phyloP scores from a whole-genome alignment of 2,888 invertebrate species.

The Phengaris arion region DNA sequence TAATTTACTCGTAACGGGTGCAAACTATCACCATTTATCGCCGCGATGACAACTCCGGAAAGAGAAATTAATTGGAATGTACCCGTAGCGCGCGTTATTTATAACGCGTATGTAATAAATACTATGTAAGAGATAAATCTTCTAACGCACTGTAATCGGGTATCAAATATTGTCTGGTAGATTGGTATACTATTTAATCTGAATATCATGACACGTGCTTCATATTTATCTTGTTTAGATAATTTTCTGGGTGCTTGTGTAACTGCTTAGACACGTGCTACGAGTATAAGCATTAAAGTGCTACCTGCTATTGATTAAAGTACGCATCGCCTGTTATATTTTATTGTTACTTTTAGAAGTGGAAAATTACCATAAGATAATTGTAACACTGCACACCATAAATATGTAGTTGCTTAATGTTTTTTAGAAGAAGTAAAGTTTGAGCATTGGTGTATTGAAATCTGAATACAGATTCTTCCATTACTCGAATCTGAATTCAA shows the following conservation, averaged over 20 bases:
- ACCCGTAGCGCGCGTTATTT: neutral
- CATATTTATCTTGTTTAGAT: constrained; percentile 1
- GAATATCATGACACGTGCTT: neutral
- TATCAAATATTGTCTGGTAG: neutral
- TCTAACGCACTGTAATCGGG: neutral
- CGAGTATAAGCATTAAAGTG: neutral
- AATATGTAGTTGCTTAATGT: neutral
- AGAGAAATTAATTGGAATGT: constrained; percentile 28
- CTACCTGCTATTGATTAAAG: neutral
- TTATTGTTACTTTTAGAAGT: neutral
- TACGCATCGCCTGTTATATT: neutral
- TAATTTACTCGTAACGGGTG: constrained; percentile 29
- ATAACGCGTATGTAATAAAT: neutral
- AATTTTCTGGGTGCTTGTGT: neutral
- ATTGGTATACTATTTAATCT: neutral
- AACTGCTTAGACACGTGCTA: constrained; percentile 9
- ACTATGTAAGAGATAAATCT: constrained; percentile 1
- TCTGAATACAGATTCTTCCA: neutral
- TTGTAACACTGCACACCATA: neutral
- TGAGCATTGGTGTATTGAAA: neutral
- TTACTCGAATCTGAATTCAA: neutral
- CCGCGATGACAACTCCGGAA: constrained; percentile 28
- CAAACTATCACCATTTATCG: constrained; percentile 29
- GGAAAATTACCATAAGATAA: neutral
- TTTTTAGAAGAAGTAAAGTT: neutral